A percentile compares a stretch with the other conserved stretches of the same genome.
Conservation (phyloP, 2,797 vertebrate genomes). For the Galaxias olidus region DNA sequence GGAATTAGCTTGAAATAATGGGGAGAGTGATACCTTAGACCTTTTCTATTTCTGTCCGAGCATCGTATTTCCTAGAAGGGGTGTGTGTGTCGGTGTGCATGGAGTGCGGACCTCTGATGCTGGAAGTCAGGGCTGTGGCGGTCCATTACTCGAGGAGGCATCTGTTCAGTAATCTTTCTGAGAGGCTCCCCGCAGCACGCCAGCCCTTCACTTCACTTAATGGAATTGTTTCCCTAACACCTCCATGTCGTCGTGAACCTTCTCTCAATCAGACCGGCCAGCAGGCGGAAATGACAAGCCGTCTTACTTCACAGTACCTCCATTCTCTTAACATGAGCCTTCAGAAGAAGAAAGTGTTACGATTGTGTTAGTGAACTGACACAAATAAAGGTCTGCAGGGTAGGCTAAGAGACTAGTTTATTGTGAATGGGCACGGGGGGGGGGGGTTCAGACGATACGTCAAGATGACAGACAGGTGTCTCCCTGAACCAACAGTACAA, state of each 20-base stretch:
- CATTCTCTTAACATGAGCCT: too few species aligned
- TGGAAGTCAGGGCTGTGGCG: constrained; percentile 54
- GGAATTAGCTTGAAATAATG: neutral
- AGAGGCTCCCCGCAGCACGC: constrained; percentile 60
- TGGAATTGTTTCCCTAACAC: constrained; percentile 67
- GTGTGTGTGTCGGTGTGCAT: neutral
- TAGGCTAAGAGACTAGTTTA: too few species aligned
- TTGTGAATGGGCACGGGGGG: too few species aligned
- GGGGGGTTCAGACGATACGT: constrained; percentile 21
- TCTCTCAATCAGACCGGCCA: constrained; percentile 46
- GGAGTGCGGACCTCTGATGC: constrained; percentile 44
- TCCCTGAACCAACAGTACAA: constrained; percentile 50
- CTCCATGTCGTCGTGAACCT: constrained; percentile 49
- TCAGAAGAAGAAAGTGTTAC: too few species aligned
- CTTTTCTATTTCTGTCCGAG: too few species aligned
- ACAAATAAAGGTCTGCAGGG: too few species aligned
- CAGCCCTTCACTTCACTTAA: constrained; percentile 60
- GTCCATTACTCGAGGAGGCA: constrained; percentile 53
- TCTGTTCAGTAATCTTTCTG: constrained; percentile 74
- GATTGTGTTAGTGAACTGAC: too few species aligned
- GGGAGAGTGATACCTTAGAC: constrained; percentile 5
- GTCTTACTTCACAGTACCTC: neutral
- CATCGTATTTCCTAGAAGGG: constrained; percentile 35
- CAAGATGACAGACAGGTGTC: constrained; percentile 60
- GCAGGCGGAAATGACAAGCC: constrained; percentile 26